Percentiles rank a stretch among this genome's conserved stretches.
Evolutionary conservation across 1,140 invertebrate species (phyloP).

Genomic region (Heliconius hermathena): DNA sequence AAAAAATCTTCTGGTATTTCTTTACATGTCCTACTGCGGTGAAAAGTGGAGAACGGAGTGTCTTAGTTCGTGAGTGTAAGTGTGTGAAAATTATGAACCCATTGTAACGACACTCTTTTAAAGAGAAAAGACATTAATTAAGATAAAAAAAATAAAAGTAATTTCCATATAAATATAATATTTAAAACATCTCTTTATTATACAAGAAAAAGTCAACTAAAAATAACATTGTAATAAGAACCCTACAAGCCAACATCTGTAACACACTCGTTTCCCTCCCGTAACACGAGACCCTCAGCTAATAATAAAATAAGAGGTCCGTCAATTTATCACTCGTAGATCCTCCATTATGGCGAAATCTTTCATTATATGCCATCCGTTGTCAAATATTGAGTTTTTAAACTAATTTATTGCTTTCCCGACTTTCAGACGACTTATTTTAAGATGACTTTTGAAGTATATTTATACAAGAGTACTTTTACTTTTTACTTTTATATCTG

Average conservation of each 20-base stretch:
- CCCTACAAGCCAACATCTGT: constrained; percentile 2
- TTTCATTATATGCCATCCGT: constrained; percentile 41
- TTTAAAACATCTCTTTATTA: background rate
- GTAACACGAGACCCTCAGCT: background rate
- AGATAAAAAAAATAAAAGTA: too few relatives aligned
- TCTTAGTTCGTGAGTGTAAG: too few relatives aligned
- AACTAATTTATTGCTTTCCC: constrained; percentile 42
- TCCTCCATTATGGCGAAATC: constrained; percentile 32
- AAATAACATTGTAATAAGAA: background rate
- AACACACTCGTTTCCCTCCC: constrained; percentile 1
- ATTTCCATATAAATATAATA: background rate
- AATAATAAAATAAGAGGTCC: constrained; percentile 26
- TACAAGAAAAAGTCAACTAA: background rate
- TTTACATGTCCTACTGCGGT: too few relatives aligned
- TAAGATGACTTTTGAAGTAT: background rate
- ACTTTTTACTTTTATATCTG: background rate
- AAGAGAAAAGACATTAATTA: too few relatives aligned
- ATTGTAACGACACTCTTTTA: too few relatives aligned
- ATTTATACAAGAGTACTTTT: background rate
- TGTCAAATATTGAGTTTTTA: constrained; percentile 49
- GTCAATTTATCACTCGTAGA: constrained; percentile 45
- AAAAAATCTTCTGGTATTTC: too few relatives aligned
- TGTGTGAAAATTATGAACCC: too few relatives aligned
- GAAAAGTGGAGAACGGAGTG: too few relatives aligned
- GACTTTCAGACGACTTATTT: constrained; percentile 17